These are phyloP conservation scores for Nyctereutes procyonoides DNA, from an alignment of 2,113 vertebrate species.

Conservation along the genomic window DNA sequence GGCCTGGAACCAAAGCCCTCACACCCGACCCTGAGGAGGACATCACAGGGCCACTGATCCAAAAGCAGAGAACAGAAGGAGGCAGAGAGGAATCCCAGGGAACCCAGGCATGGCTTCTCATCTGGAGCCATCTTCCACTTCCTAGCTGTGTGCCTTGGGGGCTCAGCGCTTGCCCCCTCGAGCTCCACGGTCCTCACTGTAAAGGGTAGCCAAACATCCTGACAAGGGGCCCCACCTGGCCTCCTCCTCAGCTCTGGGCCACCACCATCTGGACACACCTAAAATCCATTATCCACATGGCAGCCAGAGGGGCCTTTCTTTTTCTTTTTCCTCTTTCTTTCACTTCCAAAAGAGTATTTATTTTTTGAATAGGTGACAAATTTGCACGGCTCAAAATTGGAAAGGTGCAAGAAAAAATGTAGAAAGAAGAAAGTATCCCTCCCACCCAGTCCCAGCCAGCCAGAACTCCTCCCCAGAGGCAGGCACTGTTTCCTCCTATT, in stretches of 20 bases:
- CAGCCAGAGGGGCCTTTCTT: background rate
- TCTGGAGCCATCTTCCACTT: background rate
- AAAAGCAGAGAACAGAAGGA: background rate
- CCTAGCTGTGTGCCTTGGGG: background rate
- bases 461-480: background rate
- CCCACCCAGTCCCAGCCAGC: background rate
- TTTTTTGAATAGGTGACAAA: slow-evolving; percentile 63
- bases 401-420: slow-evolving; percentile 35
- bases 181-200: background rate
- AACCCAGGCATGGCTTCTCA: background rate
- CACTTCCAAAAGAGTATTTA: background rate
- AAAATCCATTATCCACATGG: background rate
- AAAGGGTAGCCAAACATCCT: background rate
- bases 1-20: background rate
- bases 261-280: background rate
- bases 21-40: background rate
- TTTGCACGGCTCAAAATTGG: slow-evolving; percentile 56
- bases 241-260: background rate
- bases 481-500: background rate
- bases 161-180: background rate
- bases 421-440: slow-evolving; percentile 24
- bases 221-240: background rate
- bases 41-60: rapidly evolving
- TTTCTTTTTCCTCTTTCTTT: background rate
- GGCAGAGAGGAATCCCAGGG: background rate